Evolutionary conservation across 1,140 invertebrate species (phyloP).

Genomic region (Eufriesea mexicana): DNA sequence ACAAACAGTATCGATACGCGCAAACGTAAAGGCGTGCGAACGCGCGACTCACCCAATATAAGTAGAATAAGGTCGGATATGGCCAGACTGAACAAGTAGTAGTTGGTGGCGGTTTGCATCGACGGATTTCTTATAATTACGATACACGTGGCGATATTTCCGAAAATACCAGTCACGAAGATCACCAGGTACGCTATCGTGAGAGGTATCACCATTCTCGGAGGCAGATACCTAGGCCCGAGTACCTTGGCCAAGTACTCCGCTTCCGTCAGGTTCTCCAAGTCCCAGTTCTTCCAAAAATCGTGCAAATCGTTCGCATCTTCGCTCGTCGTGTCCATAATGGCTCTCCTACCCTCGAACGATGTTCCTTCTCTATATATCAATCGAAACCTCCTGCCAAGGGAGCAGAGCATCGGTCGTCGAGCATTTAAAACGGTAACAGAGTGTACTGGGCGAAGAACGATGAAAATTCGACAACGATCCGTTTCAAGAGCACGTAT

Average conservation of each 20-base stretch:
- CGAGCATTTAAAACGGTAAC: neutral
- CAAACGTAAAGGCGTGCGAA: neutral
- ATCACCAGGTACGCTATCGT: slow-evolving; percentile 90
- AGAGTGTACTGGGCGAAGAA: neutral
- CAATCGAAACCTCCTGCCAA: neutral
- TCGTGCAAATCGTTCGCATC: slow-evolving; percentile 24
- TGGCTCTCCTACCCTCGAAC: neutral
- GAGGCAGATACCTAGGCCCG: slow-evolving; percentile 80
- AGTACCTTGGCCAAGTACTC: slow-evolving; percentile 76
- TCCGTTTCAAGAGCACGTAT: slow-evolving; percentile 21
- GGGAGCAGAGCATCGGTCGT: neutral
- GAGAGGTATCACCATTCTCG: slow-evolving; percentile 84
- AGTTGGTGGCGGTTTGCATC: slow-evolving; percentile 94
- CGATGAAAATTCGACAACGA: neutral
- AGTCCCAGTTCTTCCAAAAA: slow-evolving; percentile 56
- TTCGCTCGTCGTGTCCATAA: slow-evolving; percentile 36
- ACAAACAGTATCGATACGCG: neutral
- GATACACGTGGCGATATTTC: slow-evolving; percentile 94
- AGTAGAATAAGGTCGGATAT: slow-evolving; percentile 89
- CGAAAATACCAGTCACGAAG: slow-evolving; percentile 92
- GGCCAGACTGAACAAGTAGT: slow-evolving; percentile 95
- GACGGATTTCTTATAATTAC: slow-evolving; percentile 92
- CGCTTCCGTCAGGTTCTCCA: slow-evolving; percentile 73
- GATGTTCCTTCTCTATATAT: neutral
- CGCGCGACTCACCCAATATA: slow-evolving; percentile 85